Conservation (phyloP, 2,113 vertebrate species). For the Toxotes chatareus region DNA sequence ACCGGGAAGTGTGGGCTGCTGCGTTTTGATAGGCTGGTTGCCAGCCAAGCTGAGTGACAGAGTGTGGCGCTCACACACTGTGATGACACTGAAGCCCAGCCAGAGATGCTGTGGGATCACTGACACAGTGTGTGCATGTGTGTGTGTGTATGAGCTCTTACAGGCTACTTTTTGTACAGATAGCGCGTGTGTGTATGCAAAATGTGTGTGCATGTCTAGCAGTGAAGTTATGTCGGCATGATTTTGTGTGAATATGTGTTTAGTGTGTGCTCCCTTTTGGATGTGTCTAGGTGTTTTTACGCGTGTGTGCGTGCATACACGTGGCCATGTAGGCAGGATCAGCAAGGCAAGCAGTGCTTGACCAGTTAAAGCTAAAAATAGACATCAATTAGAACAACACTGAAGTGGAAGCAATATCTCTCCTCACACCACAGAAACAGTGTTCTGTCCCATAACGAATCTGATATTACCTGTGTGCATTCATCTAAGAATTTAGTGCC, state of each 20-base stretch:
- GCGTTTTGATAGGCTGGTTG: slow-evolving; percentile 84
- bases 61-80: slow-evolving; percentile 75
- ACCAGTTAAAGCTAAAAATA: not conserved
- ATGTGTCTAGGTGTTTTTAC: not conserved
- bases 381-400: not conserved
- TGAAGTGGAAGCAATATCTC: not conserved
- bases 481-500: not conserved
- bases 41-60: slow-evolving; percentile 78
- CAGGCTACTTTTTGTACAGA: slow-evolving; percentile 12
- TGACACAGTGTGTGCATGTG: slow-evolving; percentile 38
- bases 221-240: not conserved
- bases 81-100: slow-evolving; percentile 70
- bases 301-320: not conserved
- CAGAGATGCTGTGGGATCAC: slow-evolving; percentile 65
- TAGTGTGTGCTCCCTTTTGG: not conserved
- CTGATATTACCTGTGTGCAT: not conserved
- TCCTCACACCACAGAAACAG: not conserved
- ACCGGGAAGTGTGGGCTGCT: slow-evolving; percentile 80
- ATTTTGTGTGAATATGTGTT: not conserved
- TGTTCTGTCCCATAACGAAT: not conserved
- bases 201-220: not conserved
- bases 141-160: not conserved
- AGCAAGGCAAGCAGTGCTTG: not conserved
- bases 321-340: not conserved
- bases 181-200: slow-evolving; percentile 1